Evolutionary conservation across 2,113 vertebrate species (phyloP).

Genomic region (Nothocercus nigrocapillus): DNA sequence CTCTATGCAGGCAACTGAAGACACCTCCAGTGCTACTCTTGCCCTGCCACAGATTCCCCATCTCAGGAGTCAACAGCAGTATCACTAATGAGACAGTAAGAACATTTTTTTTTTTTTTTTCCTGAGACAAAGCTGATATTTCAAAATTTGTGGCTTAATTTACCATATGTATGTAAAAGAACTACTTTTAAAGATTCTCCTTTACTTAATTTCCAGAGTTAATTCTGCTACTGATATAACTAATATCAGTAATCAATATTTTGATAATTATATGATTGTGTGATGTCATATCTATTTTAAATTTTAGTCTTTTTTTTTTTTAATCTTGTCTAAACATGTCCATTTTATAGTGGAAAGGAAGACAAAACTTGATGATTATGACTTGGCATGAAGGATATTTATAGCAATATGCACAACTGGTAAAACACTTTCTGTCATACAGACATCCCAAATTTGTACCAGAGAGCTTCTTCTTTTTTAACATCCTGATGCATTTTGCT

Average conservation of each 20-base stretch:
- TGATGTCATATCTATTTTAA: neutral
- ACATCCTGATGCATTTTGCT: rapidly evolving
- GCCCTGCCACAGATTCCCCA: neutral
- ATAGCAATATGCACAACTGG: neutral
- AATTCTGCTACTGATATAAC: neutral
- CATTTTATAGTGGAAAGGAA: neutral
- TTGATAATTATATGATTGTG: neutral
- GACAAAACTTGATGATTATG: neutral
- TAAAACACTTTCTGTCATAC: neutral
- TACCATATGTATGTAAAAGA: neutral
- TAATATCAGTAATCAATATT: neutral
- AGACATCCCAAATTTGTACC: neutral
- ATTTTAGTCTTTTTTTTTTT: neutral
- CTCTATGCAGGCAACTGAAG: neutral
- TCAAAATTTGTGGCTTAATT: neutral
- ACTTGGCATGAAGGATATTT: neutral
- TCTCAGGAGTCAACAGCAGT: neutral
- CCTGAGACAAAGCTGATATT: neutral
- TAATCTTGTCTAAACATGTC: neutral
- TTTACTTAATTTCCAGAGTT: neutral
- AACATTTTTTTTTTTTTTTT: neutral
- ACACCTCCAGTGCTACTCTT: neutral
- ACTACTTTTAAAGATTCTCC: neutral
- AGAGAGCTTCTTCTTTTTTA: neutral
- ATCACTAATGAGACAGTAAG: neutral